Base-by-base conservation (phyloP, 1,140 invertebrate genomes). In the Lepidostoma basale region DNA sequence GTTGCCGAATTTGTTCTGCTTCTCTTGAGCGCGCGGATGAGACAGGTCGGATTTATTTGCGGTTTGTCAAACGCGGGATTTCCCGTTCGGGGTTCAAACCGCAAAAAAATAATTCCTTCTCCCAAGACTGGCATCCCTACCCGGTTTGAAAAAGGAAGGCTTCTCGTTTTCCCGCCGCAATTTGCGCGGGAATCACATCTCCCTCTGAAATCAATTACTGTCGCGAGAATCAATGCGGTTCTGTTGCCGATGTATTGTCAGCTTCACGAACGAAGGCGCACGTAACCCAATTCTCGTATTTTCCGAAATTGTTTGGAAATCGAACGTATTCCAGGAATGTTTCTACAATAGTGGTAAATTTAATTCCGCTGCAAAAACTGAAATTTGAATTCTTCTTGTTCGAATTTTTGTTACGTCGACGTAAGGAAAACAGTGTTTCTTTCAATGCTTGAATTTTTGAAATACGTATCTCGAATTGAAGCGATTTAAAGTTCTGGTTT, bases 31-130 rank as follows among this genome's bases (percentile, higher is more conserved):
- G n/a, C 62, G 18, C 36, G 36, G 30, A 39, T 20, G 16, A 64
- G 33, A 14, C 28, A 22, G 20, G 0, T 6, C 12, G 10, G 62
- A 52, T 54, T 64, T 64, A 54, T 64, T 36, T 26, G 62, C 62
- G 62, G 26, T 54, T 47, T 54, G 42, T 64, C 62, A 42, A 64
- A 52, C 22, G 62, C 62, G 9, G 20, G 47, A 52, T 33, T 49
- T 10, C 16, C 33, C 42, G 18, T 8, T 14, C 8, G 14, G 42
- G 18, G 10, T 45, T 10, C 42, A 25, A 22, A 5, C 28, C 28
- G 16, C 54, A 39, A 39, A 58, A 33, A 45, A 58, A 58, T 58
- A 58, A 54, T 54, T 54, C 49, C 49, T 54, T 18, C 49, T n/a
- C 49, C 25, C n/a, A n/a, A 18, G 23, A 30, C 30, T 54, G 49